A percentile compares a stretch with the other conserved stretches of the same genome.
Conservation (phyloP, 1,140 invertebrate genomes). For the Drosophila neocordata region DNA sequence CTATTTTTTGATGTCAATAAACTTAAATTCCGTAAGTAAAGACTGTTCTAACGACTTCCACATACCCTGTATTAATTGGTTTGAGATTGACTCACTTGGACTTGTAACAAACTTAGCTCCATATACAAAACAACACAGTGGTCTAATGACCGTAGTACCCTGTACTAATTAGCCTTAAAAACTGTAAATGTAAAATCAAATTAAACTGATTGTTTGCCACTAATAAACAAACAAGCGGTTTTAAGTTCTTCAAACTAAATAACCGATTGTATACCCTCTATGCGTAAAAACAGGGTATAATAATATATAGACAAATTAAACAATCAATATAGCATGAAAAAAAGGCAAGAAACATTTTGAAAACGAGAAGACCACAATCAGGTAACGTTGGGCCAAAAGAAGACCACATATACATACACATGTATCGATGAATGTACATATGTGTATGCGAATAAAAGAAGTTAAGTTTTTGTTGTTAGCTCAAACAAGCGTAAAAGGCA, state of each 20-base stretch:
- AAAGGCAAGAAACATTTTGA: constrained; percentile 36
- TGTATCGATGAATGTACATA: constrained; percentile 26
- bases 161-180: too few species aligned
- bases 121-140: too few species aligned
- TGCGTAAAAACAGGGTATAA: not conserved
- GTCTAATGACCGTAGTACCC: too few species aligned
- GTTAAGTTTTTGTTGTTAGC: constrained; percentile 39
- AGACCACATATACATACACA: constrained; percentile 9
- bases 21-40: constrained; percentile 39
- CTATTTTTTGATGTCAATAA: constrained; percentile 73
- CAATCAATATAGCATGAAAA: constrained; percentile 57
- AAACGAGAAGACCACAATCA: constrained; percentile 16
- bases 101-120: too few species aligned
- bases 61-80: not conserved
- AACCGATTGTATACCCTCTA: too few species aligned
- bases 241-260: too few species aligned
- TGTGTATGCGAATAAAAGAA: constrained; percentile 25
- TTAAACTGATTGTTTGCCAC: too few species aligned
- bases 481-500: constrained; percentile 45
- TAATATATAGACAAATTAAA: constrained; percentile 37
- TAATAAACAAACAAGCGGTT: too few species aligned
- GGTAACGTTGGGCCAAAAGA: constrained; percentile 12
- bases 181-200: too few species aligned
- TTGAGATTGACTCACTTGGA: not conserved
- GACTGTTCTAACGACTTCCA: not conserved